Conservation (phyloP, 2,888 invertebrate species). For the Cynaeus angustus region DNA sequence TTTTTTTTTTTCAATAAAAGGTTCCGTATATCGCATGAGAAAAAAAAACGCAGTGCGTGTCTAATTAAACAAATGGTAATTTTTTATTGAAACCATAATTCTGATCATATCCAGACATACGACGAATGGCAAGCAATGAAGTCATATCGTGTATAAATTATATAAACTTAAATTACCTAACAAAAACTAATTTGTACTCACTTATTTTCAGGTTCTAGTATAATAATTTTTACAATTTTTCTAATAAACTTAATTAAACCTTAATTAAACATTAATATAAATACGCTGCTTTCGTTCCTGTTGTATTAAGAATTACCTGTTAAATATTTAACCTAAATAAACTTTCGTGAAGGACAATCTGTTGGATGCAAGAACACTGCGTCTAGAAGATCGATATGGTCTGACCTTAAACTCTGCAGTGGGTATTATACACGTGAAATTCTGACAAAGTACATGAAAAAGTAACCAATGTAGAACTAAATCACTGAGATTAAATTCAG, state of each 20-base stretch:
- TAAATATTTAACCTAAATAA: slow-evolving; percentile 17
- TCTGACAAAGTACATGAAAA: background rate
- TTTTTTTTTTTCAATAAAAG: too few relatives aligned
- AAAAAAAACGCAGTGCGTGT: too few relatives aligned
- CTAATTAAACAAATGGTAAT: too few relatives aligned
- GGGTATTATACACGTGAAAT: slow-evolving; percentile 1
- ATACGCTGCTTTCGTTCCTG: background rate
- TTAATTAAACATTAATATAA: background rate
- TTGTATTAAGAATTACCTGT: background rate
- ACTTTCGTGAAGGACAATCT: slow-evolving; percentile 24
- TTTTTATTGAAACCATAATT: too few relatives aligned
- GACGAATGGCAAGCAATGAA: too few relatives aligned
- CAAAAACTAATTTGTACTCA: too few relatives aligned
- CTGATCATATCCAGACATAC: too few relatives aligned
- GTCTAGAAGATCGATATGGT: slow-evolving; percentile 64
- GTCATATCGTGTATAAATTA: too few relatives aligned
- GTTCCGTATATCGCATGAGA: too few relatives aligned
- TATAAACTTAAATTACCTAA: too few relatives aligned
- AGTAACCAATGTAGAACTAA: background rate
- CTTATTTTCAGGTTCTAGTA: too few relatives aligned
- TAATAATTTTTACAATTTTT: too few relatives aligned
- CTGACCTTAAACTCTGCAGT: slow-evolving; percentile 66
- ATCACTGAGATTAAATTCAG: background rate
- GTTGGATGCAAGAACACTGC: slow-evolving; percentile 57
- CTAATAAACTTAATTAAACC: background rate